A percentile compares a stretch with the other conserved stretches of the same genome.
phyloP scores from a whole-genome alignment of 2,797 vertebrate genomes.

The Coreius guichenoti region DNA sequence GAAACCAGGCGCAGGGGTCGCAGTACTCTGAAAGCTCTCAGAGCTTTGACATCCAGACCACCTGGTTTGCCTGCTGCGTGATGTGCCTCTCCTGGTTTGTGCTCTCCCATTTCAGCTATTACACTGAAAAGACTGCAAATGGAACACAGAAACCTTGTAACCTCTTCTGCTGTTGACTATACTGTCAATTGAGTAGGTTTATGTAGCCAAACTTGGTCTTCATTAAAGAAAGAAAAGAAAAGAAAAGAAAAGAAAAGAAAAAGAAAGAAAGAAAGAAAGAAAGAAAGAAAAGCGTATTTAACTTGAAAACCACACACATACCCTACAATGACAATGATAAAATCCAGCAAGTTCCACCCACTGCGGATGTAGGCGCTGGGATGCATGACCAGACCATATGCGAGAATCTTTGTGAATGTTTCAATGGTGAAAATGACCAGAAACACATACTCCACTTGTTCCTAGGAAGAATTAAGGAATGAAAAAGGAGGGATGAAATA shows the following conservation, averaged over 20 bases:
- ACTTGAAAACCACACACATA: slow-evolving; percentile 66
- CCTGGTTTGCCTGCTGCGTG: slow-evolving; percentile 92
- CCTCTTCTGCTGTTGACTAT: neutral
- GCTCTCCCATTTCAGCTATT: slow-evolving; percentile 87
- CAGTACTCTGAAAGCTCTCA: slow-evolving; percentile 95
- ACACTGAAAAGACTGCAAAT: slow-evolving; percentile 87
- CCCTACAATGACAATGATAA: slow-evolving; percentile 94
- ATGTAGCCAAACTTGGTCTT: neutral
- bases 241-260: neutral
- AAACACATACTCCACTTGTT: slow-evolving; percentile 95
- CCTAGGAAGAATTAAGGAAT: slow-evolving; percentile 73
- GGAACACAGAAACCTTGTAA: neutral
- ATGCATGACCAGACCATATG: slow-evolving; percentile 94
- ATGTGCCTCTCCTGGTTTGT: slow-evolving; percentile 81
- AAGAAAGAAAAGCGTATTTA: neutral
- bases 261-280: neutral
- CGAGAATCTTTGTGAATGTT: slow-evolving; percentile 93
- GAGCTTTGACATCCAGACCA: slow-evolving; percentile 97
- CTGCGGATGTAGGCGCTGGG: slow-evolving; percentile 94
- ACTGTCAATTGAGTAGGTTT: neutral
- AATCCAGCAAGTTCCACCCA: slow-evolving; percentile 94
- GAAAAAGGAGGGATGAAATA: neutral
- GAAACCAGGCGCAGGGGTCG: slow-evolving; percentile 95
- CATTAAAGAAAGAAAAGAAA: neutral
- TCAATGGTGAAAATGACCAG: slow-evolving; percentile 95